Conservation (phyloP, 2,797 vertebrate genomes). For the Parotocinclus haroldoi region DNA sequence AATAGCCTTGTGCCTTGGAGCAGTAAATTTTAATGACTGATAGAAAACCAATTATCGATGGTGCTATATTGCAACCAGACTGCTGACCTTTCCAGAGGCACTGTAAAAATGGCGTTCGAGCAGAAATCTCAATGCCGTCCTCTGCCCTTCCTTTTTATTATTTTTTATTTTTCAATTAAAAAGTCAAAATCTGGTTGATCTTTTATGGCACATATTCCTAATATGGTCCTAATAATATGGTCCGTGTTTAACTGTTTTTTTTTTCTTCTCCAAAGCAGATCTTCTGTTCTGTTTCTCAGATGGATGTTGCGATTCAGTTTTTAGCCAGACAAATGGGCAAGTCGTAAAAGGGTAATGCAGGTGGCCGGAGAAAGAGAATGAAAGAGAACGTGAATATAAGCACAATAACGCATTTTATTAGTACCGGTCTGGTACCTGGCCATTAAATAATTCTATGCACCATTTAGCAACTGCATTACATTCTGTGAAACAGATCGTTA, state of each 20-base stretch:
- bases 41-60: constrained; percentile 76
- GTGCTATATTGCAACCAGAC: constrained; percentile 63
- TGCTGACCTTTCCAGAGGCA: constrained; percentile 68
- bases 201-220: constrained; percentile 11
- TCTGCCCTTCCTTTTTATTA: neutral
- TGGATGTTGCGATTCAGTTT: too few species aligned
- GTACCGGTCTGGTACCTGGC: too few species aligned
- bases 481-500: too few species aligned
- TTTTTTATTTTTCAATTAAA: neutral
- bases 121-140: constrained; percentile 43
- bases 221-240: constrained; percentile 48
- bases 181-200: neutral
- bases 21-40: constrained; percentile 75
- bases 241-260: neutral
- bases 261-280: too few species aligned
- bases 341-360: too few species aligned
- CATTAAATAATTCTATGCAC: too few species aligned
- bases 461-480: too few species aligned
- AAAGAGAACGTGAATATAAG: too few species aligned
- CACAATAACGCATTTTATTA: too few species aligned
- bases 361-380: too few species aligned
- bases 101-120: constrained; percentile 63
- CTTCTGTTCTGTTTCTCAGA: constrained; percentile 56
- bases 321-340: too few species aligned
- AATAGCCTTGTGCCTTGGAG: constrained; percentile 71